A percentile compares a stretch with the other conserved stretches of the same genome.
Evolutionary conservation across 2,113 vertebrate species (phyloP).

Genomic region (Stomatorhinus ivindoensis): DNA sequence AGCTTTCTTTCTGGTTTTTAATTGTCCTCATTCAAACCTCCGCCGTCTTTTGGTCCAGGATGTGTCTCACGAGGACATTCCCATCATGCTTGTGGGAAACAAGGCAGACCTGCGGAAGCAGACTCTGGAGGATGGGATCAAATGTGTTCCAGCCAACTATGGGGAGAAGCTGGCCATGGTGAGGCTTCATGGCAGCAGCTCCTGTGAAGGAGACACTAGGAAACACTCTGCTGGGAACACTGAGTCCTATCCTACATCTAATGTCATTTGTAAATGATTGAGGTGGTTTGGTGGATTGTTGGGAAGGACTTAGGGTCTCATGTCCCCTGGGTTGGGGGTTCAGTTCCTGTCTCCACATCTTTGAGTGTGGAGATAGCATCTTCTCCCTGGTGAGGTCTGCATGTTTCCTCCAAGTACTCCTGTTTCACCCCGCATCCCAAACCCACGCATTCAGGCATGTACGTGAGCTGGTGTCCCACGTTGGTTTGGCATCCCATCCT

Average conservation of each 20-base stretch:
- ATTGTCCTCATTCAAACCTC: not conserved
- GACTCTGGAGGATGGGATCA: constrained; percentile 53
- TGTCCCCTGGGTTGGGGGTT: not conserved
- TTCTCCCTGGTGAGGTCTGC: not conserved
- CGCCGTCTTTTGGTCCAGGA: constrained; percentile 57
- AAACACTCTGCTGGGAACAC: not conserved
- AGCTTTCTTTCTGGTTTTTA: not conserved
- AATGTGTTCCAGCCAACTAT: constrained; percentile 68
- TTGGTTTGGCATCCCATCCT: not conserved
- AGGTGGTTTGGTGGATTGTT: not conserved
- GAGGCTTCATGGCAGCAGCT: constrained; percentile 30
- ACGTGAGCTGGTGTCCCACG: not conserved
- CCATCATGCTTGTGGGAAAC: constrained; percentile 94
- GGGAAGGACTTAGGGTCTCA: not conserved
- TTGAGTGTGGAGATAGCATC: not conserved
- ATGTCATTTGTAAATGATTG: not conserved
- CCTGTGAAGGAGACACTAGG: not conserved
- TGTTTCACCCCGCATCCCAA: not conserved
- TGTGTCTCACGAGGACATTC: constrained; percentile 70
- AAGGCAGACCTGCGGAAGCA: constrained; percentile 78
- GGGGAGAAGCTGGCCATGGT: constrained; percentile 97
- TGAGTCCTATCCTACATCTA: not conserved
- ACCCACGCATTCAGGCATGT: not conserved
- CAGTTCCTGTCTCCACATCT: not conserved
- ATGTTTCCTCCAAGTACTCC: not conserved